phyloP scores from a whole-genome alignment of 2,888 invertebrate species.

The Polydesmus complanatus region DNA sequence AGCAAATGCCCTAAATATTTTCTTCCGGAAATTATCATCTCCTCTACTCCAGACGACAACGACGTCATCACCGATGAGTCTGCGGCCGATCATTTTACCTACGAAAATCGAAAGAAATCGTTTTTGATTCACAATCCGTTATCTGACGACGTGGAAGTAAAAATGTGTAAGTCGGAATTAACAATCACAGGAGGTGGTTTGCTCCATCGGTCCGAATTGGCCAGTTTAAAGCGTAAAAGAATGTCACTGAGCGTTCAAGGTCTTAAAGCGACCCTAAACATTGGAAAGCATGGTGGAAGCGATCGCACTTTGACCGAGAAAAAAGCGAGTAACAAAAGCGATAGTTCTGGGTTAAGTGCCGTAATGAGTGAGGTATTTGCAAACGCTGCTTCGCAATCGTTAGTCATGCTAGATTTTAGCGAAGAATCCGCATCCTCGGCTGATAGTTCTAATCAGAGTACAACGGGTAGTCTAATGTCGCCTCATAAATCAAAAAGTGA shows the following conservation, averaged over 20 bases:
- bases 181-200: not conserved
- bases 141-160: not conserved
- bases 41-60: not conserved
- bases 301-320: not conserved
- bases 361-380: not conserved
- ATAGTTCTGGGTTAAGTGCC: not conserved
- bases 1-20: not conserved
- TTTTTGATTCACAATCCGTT: not conserved
- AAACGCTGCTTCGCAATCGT: conserved; percentile 3
- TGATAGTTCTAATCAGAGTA: not conserved
- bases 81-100: too few species aligned
- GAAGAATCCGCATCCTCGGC: not conserved
- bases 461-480: not conserved
- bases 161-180: not conserved
- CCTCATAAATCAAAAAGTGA: not conserved
- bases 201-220: not conserved
- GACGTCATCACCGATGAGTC: not conserved
- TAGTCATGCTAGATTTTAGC: conserved; percentile 7
- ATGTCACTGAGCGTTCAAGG: not conserved
- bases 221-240: not conserved
- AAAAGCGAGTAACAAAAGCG: not conserved
- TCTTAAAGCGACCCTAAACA: not conserved
- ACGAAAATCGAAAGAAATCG: not conserved
- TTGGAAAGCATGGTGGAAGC: not conserved
- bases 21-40: conserved; percentile 8